Evolutionary conservation across 2,113 vertebrate genomes (phyloP).

Genomic region (Tragelaphus imberbis): DNA sequence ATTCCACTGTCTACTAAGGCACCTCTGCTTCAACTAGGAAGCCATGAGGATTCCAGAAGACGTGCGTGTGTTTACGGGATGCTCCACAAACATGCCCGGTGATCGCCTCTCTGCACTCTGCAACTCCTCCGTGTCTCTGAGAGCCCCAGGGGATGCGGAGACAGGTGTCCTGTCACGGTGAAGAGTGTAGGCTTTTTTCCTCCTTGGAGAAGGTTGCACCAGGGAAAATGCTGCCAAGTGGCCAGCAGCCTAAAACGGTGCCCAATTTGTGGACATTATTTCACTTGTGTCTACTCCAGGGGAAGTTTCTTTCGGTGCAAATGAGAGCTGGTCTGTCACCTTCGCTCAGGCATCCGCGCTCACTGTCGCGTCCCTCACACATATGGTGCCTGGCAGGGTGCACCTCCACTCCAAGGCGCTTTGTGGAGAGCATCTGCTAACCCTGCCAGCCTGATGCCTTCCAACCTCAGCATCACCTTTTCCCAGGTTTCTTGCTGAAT

Average conservation of each 20-base stretch:
- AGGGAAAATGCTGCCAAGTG: not conserved
- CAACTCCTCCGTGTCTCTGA: not conserved
- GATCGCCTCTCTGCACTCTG: rapidly evolving
- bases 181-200: not conserved
- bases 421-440: constrained; percentile 64
- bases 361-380: constrained; percentile 48
- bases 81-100: too few species aligned
- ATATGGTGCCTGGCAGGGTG: constrained; percentile 70
- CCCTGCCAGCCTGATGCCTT: constrained; percentile 58
- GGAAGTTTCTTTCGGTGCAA: constrained; percentile 29
- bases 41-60: rapidly evolving
- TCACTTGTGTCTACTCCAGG: not conserved
- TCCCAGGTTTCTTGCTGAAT: constrained; percentile 70
- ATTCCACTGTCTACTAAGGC: rapidly evolving
- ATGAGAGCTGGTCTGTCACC: constrained; percentile 56
- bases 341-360: not conserved
- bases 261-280: not conserved
- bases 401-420: constrained; percentile 29
- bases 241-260: not conserved
- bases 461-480: constrained; percentile 65
- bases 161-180: not conserved
- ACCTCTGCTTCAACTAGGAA: rapidly evolving
- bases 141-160: not conserved
- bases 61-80: rapidly evolving
- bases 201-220: not conserved